Evolutionary conservation across 2,888 invertebrate species (phyloP), one percentile per base, ranked within the genome.

Genomic region (Tetheella fluctuosa): DNA sequence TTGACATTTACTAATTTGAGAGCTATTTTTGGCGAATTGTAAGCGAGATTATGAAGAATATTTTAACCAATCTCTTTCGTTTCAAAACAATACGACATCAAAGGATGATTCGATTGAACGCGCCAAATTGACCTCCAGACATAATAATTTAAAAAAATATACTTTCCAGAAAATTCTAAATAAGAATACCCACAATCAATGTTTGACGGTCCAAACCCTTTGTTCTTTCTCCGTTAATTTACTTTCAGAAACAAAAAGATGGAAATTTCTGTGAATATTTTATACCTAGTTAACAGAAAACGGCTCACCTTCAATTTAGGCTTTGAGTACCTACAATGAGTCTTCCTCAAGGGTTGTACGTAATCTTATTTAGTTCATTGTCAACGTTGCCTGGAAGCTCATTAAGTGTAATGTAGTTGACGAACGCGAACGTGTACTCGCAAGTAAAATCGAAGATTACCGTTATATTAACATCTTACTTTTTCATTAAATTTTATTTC

Each of bases 191-290:
- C 48, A 20, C 48, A 10, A 1, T 10, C 10, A 48, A 48, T 48
- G 48, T 48, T 48, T 48, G 10, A 48, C 20, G n/a, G 48, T 48
- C 17, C 17, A 48, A 34, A 48, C n/a, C 67, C 64, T 73, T 79
- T 77, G 76, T 79, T 77, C 71, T 74, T 42, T 54, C 64, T 68
- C 73, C 75, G 78, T 76, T 75, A 70, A 73, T 71, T 74, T 74
- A 68, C 64, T 60, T 42, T 59, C 53, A 65, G 64, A 64, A 57
- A 23, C 15, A 37, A 60, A 61, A 64, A 59, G 59, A 67, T 64
- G 63, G 58, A 23, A 23, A 52, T 53, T 53, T 65, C 69, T 73
- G n/a, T n/a, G 71, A 72, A 74, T 76, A 79, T 75, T 74, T 76
- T 73, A 74, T 75, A 72, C 64, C n/a, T n/a, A 58, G 34, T 34